A percentile compares a stretch with the other conserved stretches of the same genome.
Conservation (phyloP, 2,888 invertebrate species). For the Trichogramma dendrolimi region DNA sequence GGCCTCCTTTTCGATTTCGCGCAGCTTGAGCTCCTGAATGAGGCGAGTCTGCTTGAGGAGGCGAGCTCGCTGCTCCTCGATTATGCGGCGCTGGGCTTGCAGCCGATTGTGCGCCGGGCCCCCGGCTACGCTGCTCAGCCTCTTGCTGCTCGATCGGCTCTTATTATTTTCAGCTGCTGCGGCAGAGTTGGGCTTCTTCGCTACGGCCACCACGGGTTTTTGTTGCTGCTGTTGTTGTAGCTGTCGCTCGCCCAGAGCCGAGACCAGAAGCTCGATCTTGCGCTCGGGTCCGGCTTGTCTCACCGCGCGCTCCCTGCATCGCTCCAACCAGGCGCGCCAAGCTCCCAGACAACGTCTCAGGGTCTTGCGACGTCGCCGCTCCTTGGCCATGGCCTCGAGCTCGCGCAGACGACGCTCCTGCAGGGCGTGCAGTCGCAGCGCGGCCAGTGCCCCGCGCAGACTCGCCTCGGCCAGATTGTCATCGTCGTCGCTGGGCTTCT, state of each 20-base stretch:
- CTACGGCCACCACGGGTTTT: conserved; percentile 8
- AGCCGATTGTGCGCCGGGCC: conserved; percentile 29
- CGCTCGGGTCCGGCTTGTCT: not conserved
- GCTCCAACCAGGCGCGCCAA: conserved; percentile 34
- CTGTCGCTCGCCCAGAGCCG: conserved; percentile 41
- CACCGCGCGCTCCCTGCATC: conserved; percentile 14
- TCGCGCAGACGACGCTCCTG: conserved; percentile 36
- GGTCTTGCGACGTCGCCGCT: conserved; percentile 27
- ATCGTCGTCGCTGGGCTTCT: not conserved
- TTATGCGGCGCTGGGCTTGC: conserved; percentile 69
- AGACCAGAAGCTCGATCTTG: conserved; percentile 45
- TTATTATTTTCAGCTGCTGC: conserved; percentile 35
- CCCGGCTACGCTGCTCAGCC: conserved; percentile 5
- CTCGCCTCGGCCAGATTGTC: not conserved
- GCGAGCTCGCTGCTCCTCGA: conserved; percentile 67
- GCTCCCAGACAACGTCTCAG: conserved; percentile 35
- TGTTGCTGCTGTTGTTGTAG: not conserved
- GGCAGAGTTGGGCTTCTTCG: conserved; percentile 13
- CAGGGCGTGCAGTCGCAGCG: conserved; percentile 32
- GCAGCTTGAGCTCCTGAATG: conserved; percentile 70
- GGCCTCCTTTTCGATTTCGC: conserved; percentile 65
- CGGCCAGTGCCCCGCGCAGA: conserved; percentile 29
- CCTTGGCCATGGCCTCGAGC: conserved; percentile 34
- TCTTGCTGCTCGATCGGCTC: not conserved
- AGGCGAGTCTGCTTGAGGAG: conserved; percentile 67